Conservation (phyloP, 2,113 vertebrate genomes). For the Rhinolophus sinicus region DNA sequence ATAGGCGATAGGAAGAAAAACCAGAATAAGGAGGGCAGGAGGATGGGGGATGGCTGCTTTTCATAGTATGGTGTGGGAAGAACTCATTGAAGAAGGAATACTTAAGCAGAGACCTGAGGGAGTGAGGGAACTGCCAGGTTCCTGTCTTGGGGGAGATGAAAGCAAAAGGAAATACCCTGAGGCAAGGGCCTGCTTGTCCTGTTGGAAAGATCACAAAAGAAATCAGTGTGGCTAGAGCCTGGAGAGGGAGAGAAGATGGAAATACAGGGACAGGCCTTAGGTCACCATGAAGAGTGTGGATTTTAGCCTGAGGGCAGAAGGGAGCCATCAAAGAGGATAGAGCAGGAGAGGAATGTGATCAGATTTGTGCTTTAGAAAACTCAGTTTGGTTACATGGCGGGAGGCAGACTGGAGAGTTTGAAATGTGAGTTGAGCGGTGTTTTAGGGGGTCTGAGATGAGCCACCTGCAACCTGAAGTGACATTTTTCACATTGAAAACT, state of each 20-base stretch:
- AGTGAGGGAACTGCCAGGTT: not conserved
- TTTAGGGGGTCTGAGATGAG: not conserved
- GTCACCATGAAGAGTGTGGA: not conserved
- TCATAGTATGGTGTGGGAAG: not conserved
- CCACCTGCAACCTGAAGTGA: not conserved
- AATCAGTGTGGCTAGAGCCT: not conserved
- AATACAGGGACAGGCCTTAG: not conserved
- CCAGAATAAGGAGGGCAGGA: not conserved
- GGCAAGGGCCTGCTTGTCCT: not conserved
- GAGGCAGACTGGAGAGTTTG: not conserved
- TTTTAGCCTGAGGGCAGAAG: not conserved
- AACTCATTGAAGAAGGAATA: not conserved
- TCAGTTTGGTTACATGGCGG: not conserved
- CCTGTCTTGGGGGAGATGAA: not conserved
- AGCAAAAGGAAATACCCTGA: not conserved
- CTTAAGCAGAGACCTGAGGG: not conserved
- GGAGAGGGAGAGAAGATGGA: not conserved
- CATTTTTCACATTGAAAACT: not conserved
- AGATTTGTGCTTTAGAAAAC: not conserved
- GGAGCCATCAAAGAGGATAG: not conserved
- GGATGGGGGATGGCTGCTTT: not conserved
- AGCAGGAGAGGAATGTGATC: not conserved
- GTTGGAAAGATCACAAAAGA: not conserved
- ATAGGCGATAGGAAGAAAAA: not conserved
- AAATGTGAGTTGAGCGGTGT: not conserved